phyloP scores from a whole-genome alignment of 2,113 vertebrate genomes.

The Muntiacus muntjak region DNA sequence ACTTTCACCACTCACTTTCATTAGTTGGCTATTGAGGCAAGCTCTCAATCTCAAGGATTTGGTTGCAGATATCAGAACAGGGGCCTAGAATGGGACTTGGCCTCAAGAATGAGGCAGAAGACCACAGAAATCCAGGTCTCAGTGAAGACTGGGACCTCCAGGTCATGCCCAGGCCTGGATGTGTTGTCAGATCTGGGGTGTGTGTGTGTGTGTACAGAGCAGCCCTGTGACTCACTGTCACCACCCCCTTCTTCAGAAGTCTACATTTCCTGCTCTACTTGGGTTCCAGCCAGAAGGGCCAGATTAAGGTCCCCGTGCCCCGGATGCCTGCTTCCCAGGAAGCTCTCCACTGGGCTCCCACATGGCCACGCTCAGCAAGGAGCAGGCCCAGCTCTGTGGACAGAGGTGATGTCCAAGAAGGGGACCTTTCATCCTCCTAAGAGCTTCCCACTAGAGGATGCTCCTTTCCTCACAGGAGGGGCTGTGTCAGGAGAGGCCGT shows the following conservation, averaged over 20 bases:
- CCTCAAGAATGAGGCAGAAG: not conserved
- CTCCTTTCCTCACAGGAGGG: not conserved
- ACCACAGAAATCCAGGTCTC: not conserved
- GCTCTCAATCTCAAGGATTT: not conserved
- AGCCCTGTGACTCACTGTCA: not conserved
- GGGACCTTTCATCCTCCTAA: not conserved
- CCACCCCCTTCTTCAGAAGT: not conserved
- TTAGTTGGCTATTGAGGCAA: not conserved
- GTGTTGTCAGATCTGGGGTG: not conserved
- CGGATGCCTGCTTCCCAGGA: not conserved
- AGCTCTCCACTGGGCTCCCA: not conserved
- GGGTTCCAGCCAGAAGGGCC: not conserved
- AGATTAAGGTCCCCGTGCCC: not conserved
- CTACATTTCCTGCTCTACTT: not conserved
- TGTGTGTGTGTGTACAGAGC: accelerated
- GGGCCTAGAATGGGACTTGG: not conserved
- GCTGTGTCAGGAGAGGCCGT: not conserved
- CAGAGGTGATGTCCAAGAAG: not conserved
- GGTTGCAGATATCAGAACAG: not conserved
- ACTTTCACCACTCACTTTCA: not conserved
- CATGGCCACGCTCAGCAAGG: not conserved
- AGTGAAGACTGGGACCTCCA: not conserved
- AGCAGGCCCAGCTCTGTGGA: not conserved
- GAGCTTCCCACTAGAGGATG: not conserved
- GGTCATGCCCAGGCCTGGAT: not conserved